These are phyloP conservation scores for Seriola dumerili DNA, from an alignment of 2,113 vertebrate genomes.

Conservation along the genomic window DNA sequence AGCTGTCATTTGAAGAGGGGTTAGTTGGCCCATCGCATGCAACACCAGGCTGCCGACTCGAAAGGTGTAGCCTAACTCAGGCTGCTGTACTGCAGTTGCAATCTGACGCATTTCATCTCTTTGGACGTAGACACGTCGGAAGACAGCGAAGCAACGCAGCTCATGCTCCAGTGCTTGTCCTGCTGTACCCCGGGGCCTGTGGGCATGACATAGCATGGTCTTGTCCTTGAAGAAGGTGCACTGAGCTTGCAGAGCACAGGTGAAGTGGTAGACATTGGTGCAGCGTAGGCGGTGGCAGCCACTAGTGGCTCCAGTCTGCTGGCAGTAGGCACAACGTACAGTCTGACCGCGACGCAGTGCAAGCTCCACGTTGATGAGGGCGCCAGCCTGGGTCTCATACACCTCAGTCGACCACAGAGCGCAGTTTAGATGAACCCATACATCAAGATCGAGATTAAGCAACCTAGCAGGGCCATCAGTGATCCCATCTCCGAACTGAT, in stretches of 20 bases:
- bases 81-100: conserved; percentile 92
- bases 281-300: conserved; percentile 96
- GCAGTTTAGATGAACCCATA: conserved; percentile 98
- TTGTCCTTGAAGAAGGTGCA: conserved; percentile 99
- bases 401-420: conserved; percentile 99
- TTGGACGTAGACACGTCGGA: conserved; percentile 95
- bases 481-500: conserved; percentile 94
- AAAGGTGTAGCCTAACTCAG: conserved; percentile 95
- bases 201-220: conserved; percentile 97
- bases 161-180: conserved; percentile 91
- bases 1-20: conserved; percentile 91
- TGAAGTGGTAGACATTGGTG: conserved; percentile 98
- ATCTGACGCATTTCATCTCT: conserved; percentile 95
- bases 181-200: conserved; percentile 90
- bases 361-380: conserved; percentile 96
- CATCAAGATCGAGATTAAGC: conserved; percentile 96
- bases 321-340: conserved; percentile 94
- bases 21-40: conserved; percentile 93
- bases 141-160: conserved; percentile 94
- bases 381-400: conserved; percentile 98
- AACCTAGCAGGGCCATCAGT: conserved; percentile 95
- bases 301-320: conserved; percentile 95
- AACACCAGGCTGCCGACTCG: conserved; percentile 96
- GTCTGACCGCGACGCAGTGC: conserved; percentile 92
- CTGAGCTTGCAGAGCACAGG: conserved; percentile 95